A percentile compares a stretch with the other conserved stretches of the same genome.
Conservation (phyloP, 2,113 vertebrate species). For the Forbesichthys papilliferus region DNA sequence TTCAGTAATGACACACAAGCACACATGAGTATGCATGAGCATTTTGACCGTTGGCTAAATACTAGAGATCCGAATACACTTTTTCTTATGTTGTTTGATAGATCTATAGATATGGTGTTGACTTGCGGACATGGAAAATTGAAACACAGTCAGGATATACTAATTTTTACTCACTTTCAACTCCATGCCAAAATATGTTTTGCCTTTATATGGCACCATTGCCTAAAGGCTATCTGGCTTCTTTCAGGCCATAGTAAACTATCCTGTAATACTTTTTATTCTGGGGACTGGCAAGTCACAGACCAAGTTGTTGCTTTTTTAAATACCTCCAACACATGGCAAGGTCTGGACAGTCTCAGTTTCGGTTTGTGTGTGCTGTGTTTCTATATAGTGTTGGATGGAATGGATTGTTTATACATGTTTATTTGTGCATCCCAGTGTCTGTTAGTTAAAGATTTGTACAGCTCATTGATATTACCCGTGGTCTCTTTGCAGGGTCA, state of each 20-base stretch:
- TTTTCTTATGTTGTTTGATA: slow-evolving; percentile 3
- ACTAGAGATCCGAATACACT: slow-evolving; percentile 21
- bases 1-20: slow-evolving; percentile 33
- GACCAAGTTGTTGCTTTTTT: slow-evolving; percentile 24
- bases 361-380: not conserved
- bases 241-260: slow-evolving; percentile 27
- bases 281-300: slow-evolving; percentile 29
- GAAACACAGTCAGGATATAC: slow-evolving; percentile 2
- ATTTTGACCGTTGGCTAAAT: slow-evolving; percentile 51
- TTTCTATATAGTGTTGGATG: not conserved
- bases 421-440: not conserved
- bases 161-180: not conserved
- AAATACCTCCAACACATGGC: slow-evolving; percentile 25
- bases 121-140: not conserved
- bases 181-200: slow-evolving; percentile 20
- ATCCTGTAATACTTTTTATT: slow-evolving; percentile 37
- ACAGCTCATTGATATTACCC: not conserved
- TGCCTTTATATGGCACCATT: slow-evolving; percentile 25
- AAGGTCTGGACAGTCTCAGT: slow-evolving; percentile 8
- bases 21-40: slow-evolving; percentile 57
- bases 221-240: slow-evolving; percentile 25
- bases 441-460: not conserved
- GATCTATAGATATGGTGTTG: slow-evolving; percentile 23
- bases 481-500: slow-evolving; percentile 77
- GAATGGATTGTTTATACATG: slow-evolving; percentile 9